Percentiles rank a stretch among this genome's conserved stretches.
Conservation (phyloP, 1,140 invertebrate species). For the Papilio dardanus region DNA sequence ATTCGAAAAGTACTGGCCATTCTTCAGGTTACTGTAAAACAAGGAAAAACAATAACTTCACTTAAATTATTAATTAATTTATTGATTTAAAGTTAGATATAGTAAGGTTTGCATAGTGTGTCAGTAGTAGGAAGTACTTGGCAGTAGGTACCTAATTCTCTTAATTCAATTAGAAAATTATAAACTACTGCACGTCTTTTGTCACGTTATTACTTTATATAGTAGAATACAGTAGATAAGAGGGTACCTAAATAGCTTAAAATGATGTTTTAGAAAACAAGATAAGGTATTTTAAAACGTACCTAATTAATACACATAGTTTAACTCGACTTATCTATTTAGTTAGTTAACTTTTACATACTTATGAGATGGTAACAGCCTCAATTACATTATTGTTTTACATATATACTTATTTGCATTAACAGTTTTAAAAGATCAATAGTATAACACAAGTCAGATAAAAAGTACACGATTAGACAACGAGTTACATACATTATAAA, state of each 20-base stretch:
- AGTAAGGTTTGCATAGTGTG: too few relatives aligned
- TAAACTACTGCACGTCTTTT: too few relatives aligned
- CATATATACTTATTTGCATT: not conserved
- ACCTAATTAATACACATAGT: not conserved
- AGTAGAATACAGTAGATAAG: not conserved
- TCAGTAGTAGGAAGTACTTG: too few relatives aligned
- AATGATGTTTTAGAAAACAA: too few relatives aligned
- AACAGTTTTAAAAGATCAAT: not conserved
- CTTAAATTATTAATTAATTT: too few relatives aligned
- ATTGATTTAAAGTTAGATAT: not conserved
- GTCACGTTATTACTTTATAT: not conserved
- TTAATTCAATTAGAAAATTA: too few relatives aligned
- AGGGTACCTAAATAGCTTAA: too few relatives aligned
- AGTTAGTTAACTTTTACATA: not conserved
- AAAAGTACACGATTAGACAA: not conserved
- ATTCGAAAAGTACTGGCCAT: not conserved
- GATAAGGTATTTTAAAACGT: not conserved
- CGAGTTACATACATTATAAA: not conserved
- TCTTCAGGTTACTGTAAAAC: not conserved
- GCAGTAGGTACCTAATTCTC: too few relatives aligned
- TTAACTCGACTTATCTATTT: not conserved
- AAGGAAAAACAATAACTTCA: not conserved
- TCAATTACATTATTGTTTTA: not conserved
- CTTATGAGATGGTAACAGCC: not conserved
- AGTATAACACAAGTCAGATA: not conserved